A percentile compares a stretch with the other conserved stretches of the same genome.
Conservation (phyloP, 2,797 vertebrate genomes). For the Pangasius mekongensis region DNA sequence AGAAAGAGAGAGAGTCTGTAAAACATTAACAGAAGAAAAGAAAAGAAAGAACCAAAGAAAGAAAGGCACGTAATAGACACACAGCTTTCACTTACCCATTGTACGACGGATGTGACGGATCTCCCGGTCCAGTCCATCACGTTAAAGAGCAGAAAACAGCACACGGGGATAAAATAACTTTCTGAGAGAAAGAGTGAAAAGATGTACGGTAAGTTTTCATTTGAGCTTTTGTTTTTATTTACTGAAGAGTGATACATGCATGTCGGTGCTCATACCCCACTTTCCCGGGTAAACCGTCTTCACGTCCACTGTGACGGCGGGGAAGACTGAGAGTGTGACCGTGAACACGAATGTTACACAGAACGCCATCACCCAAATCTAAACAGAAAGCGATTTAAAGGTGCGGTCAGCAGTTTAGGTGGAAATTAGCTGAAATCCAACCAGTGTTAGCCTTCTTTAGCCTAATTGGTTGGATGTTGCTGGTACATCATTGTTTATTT, state of each 20-base stretch:
- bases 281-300: slow-evolving; percentile 63
- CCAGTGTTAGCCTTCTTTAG: neutral
- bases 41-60: neutral
- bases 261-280: slow-evolving; percentile 77
- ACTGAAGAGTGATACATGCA: neutral
- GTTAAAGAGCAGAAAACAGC: slow-evolving; percentile 89
- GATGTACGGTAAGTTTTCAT: neutral
- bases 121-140: slow-evolving; percentile 83
- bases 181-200: slow-evolving; percentile 63
- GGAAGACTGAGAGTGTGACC: slow-evolving; percentile 87
- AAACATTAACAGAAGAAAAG: neutral
- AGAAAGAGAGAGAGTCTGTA: neutral
- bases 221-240: neutral
- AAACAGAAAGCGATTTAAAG: slow-evolving; percentile 27
- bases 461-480: neutral
- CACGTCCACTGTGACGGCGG: slow-evolving; percentile 84
- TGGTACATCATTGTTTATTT: neutral
- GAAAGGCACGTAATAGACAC: neutral
- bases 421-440: neutral
- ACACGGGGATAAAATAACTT: slow-evolving; percentile 81
- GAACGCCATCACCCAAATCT: slow-evolving; percentile 89
- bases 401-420: neutral
- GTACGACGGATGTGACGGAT: slow-evolving; percentile 75
- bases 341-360: slow-evolving; percentile 86
- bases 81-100: slow-evolving; percentile 75